Conservation (phyloP, 2,888 invertebrate species). For the Ceramica pisi region DNA sequence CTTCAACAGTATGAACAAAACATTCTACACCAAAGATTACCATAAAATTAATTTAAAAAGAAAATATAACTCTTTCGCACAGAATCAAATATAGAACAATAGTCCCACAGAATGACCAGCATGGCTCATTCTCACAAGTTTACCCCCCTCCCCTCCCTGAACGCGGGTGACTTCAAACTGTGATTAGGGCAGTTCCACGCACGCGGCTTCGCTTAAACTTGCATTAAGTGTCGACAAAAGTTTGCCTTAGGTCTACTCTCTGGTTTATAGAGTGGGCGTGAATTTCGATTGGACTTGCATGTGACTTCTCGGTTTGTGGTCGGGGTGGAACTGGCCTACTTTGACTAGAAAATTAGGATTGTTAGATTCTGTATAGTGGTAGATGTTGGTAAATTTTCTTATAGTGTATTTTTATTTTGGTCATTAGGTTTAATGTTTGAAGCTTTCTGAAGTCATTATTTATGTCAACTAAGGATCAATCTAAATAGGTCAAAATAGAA, state of each 20-base stretch:
- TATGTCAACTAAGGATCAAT: too few relatives aligned
- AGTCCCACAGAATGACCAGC: constrained; percentile 15
- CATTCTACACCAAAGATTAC: background rate
- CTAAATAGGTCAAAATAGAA: too few relatives aligned
- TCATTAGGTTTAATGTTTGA: too few relatives aligned
- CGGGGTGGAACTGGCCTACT: constrained; percentile 1
- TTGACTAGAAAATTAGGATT: background rate
- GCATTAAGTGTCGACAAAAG: constrained; percentile 62
- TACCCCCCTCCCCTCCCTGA: background rate
- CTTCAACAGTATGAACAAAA: background rate
- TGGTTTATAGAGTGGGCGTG: constrained; percentile 54
- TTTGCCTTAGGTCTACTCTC: constrained; percentile 51
- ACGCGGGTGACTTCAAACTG: constrained; percentile 61
- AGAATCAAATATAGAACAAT: constrained; percentile 42
- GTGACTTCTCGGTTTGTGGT: constrained; percentile 17
- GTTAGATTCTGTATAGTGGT: background rate
- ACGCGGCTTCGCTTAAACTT: constrained; percentile 64
- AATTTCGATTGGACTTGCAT: constrained; percentile 40
- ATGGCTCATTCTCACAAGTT: constrained; percentile 29
- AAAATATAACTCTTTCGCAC: background rate
- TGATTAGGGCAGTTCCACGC: constrained; percentile 67
- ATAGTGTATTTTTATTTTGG: background rate
- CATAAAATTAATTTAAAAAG: background rate
- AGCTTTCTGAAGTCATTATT: too few relatives aligned
- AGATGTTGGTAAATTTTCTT: background rate